A percentile compares a stretch with the other conserved stretches of the same genome.
Evolutionary conservation across 2,888 invertebrate species (phyloP).

Genomic region (Callyntrura guangdongensis): DNA sequence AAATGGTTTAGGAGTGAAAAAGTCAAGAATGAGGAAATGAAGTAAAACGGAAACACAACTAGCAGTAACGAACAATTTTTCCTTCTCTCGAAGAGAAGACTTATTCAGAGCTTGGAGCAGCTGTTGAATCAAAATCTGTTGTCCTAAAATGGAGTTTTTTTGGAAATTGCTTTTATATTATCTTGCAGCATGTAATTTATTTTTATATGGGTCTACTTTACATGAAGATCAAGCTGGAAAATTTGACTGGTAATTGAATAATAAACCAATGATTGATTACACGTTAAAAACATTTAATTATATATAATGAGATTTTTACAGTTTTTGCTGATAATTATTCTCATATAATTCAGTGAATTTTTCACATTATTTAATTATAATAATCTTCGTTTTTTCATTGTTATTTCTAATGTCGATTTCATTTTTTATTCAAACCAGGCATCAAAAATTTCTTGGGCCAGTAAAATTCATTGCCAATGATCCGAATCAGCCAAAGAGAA

Average conservation of each 20-base stretch:
- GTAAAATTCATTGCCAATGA: constrained; percentile 92
- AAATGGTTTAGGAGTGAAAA: no score
- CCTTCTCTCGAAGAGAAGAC: no score
- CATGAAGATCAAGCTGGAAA: constrained; percentile 84
- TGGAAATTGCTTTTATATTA: constrained; percentile 25
- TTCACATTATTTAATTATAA: constrained; percentile 85
- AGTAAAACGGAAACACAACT: not conserved
- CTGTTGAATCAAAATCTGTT: not conserved
- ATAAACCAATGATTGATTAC: constrained; percentile 19
- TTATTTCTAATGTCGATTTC: not conserved
- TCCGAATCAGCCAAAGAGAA: constrained; percentile 89
- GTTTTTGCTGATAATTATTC: no score
- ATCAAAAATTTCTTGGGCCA: constrained; percentile 93
- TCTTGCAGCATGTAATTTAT: not conserved
- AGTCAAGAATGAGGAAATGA: constrained; percentile 8
- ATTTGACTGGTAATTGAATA: constrained; percentile 83
- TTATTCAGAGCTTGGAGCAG: not conserved
- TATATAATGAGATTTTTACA: no score
- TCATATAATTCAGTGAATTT: not conserved
- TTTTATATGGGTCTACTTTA: constrained; percentile 9
- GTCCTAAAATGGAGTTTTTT: not conserved
- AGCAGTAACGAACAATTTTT: no score
- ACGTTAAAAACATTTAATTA: not conserved
- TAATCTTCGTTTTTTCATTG: not conserved
- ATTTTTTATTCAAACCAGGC: constrained; percentile 89